Conservation (phyloP, 2,113 vertebrate species). For the Lipotes vexillifer region DNA sequence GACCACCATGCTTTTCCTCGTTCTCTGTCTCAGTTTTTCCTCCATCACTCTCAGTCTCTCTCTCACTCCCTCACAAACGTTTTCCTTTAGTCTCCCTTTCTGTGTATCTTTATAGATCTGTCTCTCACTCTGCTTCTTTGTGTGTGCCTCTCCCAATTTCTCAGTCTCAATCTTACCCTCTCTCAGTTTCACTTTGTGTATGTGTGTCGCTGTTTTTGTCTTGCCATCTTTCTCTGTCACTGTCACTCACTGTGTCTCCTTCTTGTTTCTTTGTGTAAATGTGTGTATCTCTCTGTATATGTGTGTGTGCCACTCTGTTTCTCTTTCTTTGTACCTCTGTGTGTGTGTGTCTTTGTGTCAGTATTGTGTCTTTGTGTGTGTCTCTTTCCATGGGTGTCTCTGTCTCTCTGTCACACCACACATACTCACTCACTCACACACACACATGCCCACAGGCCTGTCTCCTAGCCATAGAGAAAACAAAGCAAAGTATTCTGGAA, state of each 20-base stretch:
- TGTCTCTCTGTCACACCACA: background rate
- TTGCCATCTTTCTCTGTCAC: background rate
- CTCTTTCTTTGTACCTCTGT: background rate
- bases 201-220: background rate
- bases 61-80: background rate
- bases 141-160: background rate
- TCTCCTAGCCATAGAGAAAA: conserved; percentile 38
- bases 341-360: background rate
- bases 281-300: background rate
- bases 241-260: background rate
- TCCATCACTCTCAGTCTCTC: background rate
- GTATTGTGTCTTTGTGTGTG: background rate
- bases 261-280: background rate
- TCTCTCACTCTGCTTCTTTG: background rate
- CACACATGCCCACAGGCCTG: background rate
- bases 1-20: background rate
- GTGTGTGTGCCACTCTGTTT: background rate
- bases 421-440: background rate
- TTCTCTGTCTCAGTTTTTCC: background rate
- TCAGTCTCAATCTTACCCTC: background rate
- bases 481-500: conserved; percentile 58
- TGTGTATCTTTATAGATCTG: background rate
- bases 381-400: background rate
- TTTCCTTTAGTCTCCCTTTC: background rate
- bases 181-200: background rate